Evolutionary conservation across 2,888 invertebrate genomes (phyloP), one percentile per base, ranked within the genome.

Genomic region (Scaptomyza parva): DNA sequence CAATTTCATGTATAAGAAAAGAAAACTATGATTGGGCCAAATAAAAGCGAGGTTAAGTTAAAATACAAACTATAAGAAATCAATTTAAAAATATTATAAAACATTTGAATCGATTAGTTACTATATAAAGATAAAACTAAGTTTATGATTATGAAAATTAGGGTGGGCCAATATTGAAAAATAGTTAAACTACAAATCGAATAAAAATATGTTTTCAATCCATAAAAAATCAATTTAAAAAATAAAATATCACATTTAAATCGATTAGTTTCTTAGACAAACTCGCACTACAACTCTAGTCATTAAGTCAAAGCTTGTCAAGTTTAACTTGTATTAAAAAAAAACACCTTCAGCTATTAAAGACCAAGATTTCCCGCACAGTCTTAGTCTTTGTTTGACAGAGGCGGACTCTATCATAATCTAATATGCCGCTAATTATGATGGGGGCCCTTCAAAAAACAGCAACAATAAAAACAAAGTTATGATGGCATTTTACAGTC

Each of bases 371-470:
- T 54, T 44, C 35, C 43, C 37, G 57, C 37, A 28, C 26, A 47
- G 37, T 52, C 58, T 22, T 0, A n/a, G 2, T 35, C 8, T 33
- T 52, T 53, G 53, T 59, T 68, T 28, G 47, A 9, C 5, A 26
- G 52, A 52, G 72, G 47, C 51, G 53, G 59, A n/a, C 60, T 53
- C 37, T 28, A 65, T 54, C 55, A 60, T 63, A 70, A 52, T 62
- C 52, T 54, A 62, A 74, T 85, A 57, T 70, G 78, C 64, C 62
- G 79, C 67, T 87, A 87, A 81, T 81, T 81, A 82, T 85, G 79
- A 72, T 82, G 86, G 88, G 12, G 35, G 6, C 88, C 81, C 88
- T 87, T 81, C 62, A n/a, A n/a, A n/a, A n/a, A n/a, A n/a, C n/a
- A n/a, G n/a, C n/a, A 47, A 54, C 11, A 30, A 28, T 1, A 28